Percentiles rank a stretch among this genome's conserved stretches.
Evolutionary conservation across 2,888 invertebrate species (phyloP).

Genomic region (Cabera pusaria): DNA sequence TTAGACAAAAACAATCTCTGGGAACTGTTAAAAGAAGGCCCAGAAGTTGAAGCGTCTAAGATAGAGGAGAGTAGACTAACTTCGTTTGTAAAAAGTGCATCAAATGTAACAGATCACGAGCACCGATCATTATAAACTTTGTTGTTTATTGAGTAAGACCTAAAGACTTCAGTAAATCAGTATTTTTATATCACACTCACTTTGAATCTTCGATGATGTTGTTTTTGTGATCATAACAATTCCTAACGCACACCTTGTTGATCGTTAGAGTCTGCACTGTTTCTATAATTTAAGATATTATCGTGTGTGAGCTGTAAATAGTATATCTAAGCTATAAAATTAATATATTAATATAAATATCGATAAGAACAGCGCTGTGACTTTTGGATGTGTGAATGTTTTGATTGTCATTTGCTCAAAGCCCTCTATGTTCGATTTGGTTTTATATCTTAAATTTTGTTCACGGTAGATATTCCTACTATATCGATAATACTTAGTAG

Average conservation of each 20-base stretch:
- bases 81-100: conserved; percentile 46
- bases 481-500: conserved; percentile 2
- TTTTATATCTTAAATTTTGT: too few species aligned
- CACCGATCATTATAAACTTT: conserved; percentile 77
- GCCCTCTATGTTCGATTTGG: too few species aligned
- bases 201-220: conserved; percentile 38
- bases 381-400: conserved; percentile 56
- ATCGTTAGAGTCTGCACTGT: conserved; percentile 69
- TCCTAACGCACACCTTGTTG: conserved; percentile 67
- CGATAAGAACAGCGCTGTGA: conserved; percentile 71
- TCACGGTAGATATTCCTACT: conserved; percentile 7
- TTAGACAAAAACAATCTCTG: conserved; percentile 84
- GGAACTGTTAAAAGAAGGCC: conserved; percentile 84
- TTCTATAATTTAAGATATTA: conserved; percentile 49
- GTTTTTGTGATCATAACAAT: conserved; percentile 42
- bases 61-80: conserved; percentile 65
- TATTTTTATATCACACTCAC: conserved; percentile 74
- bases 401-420: conserved; percentile 64
- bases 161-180: conserved; percentile 71
- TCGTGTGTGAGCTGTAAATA: conserved; percentile 67
- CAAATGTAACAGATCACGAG: conserved; percentile 50
- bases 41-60: conserved; percentile 57
- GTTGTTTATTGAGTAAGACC: conserved; percentile 75
- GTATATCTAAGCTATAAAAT: conserved; percentile 44
- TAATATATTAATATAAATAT: conserved; percentile 38